These are phyloP conservation scores for Dryococelus australis DNA, from an alignment of 2,888 invertebrate genomes.

Conservation along the genomic window DNA sequence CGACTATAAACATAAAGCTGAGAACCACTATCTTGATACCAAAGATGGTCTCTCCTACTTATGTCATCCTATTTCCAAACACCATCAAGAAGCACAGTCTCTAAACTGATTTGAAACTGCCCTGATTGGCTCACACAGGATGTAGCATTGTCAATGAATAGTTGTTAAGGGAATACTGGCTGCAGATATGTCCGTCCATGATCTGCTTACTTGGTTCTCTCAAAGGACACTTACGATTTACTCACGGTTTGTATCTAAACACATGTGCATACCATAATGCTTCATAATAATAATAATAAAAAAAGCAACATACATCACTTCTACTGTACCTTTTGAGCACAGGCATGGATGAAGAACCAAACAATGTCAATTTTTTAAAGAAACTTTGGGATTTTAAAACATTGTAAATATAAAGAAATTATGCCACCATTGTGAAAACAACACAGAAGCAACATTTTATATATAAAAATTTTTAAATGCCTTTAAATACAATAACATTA, in stretches of 20 bases:
- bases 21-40: too few species aligned
- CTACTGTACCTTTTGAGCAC: not conserved
- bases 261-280: not conserved
- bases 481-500: constrained; percentile 23
- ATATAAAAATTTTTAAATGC: constrained; percentile 21
- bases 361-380: not conserved
- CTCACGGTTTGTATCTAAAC: not conserved
- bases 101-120: too few species aligned
- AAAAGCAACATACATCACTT: not conserved
- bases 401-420: not conserved
- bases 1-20: too few species aligned
- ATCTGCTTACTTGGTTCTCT: too few species aligned
- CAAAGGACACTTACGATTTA: too few species aligned
- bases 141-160: too few species aligned
- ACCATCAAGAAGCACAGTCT: too few species aligned
- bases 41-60: too few species aligned
- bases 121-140: too few species aligned
- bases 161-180: too few species aligned
- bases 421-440: not conserved
- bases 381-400: not conserved
- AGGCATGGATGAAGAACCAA: not conserved
- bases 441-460: not conserved
- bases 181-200: too few species aligned
- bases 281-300: not conserved
- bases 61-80: too few species aligned